Percentiles rank a stretch among this genome's conserved stretches.
Conservation (phyloP, 2,888 invertebrate species). For the Melikaiella ostensackeni region DNA sequence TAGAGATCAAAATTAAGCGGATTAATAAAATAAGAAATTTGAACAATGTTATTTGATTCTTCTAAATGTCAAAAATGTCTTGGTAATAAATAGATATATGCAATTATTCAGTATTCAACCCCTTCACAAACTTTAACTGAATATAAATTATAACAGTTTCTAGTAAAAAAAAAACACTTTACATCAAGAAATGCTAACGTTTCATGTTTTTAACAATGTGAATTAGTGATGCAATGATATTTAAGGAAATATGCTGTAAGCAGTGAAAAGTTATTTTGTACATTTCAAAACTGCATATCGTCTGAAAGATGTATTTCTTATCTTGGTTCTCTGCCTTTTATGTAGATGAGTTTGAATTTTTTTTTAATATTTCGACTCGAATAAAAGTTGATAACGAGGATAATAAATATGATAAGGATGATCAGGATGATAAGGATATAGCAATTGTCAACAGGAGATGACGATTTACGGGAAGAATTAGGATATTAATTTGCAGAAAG, state of each 20-base stretch:
- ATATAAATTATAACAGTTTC: background rate
- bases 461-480: background rate
- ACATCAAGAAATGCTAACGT: background rate
- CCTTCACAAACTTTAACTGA: background rate
- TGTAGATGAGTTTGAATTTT: background rate
- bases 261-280: constrained; percentile 1
- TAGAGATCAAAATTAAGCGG: constrained; percentile 35
- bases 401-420: background rate
- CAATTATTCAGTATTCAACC: background rate
- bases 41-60: background rate
- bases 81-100: background rate
- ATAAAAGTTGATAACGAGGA: background rate
- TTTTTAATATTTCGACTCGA: background rate
- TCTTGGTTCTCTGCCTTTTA: background rate
- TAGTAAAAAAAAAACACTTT: background rate
- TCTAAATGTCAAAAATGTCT: background rate
- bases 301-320: constrained; percentile 18
- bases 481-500: background rate
- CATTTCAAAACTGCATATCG: constrained; percentile 23
- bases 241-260: constrained; percentile 9
- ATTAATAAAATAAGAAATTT: constrained; percentile 20
- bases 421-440: background rate
- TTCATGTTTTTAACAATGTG: background rate
- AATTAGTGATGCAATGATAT: constrained; percentile 6
- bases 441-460: background rate